These are phyloP conservation scores for Esox niger DNA, from an alignment of 2,113 vertebrate species.

Conservation along the genomic window DNA sequence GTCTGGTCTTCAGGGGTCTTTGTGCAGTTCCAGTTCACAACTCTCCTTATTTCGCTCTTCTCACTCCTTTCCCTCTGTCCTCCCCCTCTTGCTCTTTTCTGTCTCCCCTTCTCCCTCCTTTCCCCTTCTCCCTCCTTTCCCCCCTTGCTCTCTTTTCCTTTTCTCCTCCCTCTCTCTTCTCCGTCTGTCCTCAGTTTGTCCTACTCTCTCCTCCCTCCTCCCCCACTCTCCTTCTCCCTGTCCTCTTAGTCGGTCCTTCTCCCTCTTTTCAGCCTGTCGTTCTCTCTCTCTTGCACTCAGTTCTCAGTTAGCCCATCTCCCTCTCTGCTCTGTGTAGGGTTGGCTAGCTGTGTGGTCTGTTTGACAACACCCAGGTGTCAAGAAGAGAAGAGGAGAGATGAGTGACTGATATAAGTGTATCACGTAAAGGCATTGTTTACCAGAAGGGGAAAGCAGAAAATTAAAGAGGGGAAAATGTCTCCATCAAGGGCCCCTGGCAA, in stretches of 20 bases:
- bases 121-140: background rate
- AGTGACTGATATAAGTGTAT: too few species aligned
- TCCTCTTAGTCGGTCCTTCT: background rate
- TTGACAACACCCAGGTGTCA: too few species aligned
- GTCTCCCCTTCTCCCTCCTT: background rate
- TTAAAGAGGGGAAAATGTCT: too few species aligned
- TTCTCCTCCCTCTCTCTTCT: background rate
- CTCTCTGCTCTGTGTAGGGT: too few species aligned
- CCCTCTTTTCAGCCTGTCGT: background rate
- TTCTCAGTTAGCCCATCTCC: too few species aligned
- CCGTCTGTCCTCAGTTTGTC: background rate
- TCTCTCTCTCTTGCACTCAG: conserved; percentile 4
- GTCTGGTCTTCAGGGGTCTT: too few species aligned
- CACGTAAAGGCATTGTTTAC: too few species aligned
- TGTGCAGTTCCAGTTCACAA: too few species aligned
- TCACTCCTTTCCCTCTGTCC: background rate
- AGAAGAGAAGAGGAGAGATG: too few species aligned
- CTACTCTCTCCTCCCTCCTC: background rate
- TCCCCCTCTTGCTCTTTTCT: background rate
- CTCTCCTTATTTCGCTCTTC: background rate
- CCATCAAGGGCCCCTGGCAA: too few species aligned
- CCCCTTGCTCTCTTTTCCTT: background rate
- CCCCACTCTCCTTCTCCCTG: background rate
- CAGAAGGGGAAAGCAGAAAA: too few species aligned
- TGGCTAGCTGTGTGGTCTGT: too few species aligned